Percentiles rank a stretch among this genome's conserved stretches.
These are phyloP conservation scores for Nezara viridula DNA, from an alignment of 2,888 invertebrate genomes.

Conservation along the genomic window DNA sequence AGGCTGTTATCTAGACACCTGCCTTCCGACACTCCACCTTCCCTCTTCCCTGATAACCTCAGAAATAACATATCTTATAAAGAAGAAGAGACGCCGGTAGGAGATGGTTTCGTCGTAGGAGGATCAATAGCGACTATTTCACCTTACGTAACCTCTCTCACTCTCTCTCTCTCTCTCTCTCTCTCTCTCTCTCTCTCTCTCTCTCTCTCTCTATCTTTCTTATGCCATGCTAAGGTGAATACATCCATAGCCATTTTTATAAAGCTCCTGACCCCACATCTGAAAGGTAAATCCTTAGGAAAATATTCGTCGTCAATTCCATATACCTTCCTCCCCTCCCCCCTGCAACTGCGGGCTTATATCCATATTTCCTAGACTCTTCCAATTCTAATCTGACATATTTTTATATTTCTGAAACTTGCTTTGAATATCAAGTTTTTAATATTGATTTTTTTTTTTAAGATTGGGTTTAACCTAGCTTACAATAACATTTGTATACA, in stretches of 20 bases:
- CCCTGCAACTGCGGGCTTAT: neutral
- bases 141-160: neutral
- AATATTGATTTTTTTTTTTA: too few relatives aligned
- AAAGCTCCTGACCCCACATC: neutral
- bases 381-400: neutral
- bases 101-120: neutral
- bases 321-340: neutral
- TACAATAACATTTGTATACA: too few relatives aligned
- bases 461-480: too few relatives aligned
- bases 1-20: neutral
- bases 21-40: neutral
- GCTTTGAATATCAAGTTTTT: too few relatives aligned
- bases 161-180: neutral
- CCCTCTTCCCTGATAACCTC: neutral
- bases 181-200: too few relatives aligned
- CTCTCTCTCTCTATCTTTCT: neutral
- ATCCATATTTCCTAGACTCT: neutral
- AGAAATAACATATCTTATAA: neutral
- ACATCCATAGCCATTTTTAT: neutral
- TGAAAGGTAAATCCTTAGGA: neutral
- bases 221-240: neutral
- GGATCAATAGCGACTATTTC: conserved; percentile 4
- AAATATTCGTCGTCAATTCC: neutral
- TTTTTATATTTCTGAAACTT: too few relatives aligned
- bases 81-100: neutral